A percentile compares a stretch with the other conserved stretches of the same genome.
Conservation (phyloP, 2,888 invertebrate species). For the Xestobium rufovillosum region DNA sequence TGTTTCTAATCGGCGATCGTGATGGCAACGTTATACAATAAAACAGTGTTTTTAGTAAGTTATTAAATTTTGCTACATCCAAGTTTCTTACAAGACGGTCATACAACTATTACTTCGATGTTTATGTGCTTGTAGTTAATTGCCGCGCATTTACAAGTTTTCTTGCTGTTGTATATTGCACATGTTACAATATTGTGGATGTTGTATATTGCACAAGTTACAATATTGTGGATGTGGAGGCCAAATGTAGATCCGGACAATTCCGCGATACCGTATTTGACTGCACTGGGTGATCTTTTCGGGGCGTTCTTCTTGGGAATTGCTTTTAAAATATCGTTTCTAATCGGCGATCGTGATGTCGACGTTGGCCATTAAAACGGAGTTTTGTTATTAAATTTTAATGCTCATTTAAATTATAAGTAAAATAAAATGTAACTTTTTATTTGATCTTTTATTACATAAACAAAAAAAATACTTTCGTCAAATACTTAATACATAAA, state of each 20-base stretch:
- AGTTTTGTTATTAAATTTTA: too few relatives aligned
- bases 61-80: constrained; percentile 85
- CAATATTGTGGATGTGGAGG: constrained; percentile 79
- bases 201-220: constrained; percentile 70
- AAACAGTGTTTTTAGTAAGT: too few relatives aligned
- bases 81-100: constrained; percentile 72
- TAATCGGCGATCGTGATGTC: constrained; percentile 67
- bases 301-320: constrained; percentile 72
- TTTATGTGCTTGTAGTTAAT: constrained; percentile 62
- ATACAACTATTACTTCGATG: constrained; percentile 73
- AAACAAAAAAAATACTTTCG: too few relatives aligned
- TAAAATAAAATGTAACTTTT: too few relatives aligned
- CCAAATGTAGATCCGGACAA: constrained; percentile 80
- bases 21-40: constrained; percentile 67
- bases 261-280: constrained; percentile 82
- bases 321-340: constrained; percentile 64
- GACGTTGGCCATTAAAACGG: constrained; percentile 64
- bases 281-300: constrained; percentile 80
- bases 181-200: constrained; percentile 40
- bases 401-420: too few relatives aligned
- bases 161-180: too few relatives aligned
- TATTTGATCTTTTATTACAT: too few relatives aligned
- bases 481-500: too few relatives aligned
- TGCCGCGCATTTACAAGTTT: constrained; percentile 45
- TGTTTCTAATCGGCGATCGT: constrained; percentile 66